Evolutionary conservation across 2,888 invertebrate species (phyloP), one percentile per base, ranked within the genome.

Genomic region (Trichacis sp.): DNA sequence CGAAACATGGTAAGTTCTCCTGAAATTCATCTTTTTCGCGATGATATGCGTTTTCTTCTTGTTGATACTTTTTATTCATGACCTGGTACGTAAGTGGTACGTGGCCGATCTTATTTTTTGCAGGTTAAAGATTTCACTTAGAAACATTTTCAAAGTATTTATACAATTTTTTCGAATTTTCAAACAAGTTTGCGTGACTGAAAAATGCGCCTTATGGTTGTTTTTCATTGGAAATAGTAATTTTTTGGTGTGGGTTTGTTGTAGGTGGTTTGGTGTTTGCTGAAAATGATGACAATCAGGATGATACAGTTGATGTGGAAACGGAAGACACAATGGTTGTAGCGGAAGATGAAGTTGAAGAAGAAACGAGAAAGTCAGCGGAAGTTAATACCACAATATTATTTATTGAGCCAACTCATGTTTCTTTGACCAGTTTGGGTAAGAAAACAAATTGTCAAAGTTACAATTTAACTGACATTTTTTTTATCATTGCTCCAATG

Each of bases 351-450:
- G 64, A 75, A 1, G 91, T 91, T 24, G 90, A 90, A 69, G 88
- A 88, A 73, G 89, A 89, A 63, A 88, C 89, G 65, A 88, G 88
- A 1, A 90, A 89, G 68, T 91, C 95, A 1, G 97, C 97, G 45
- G 93, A 97, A 87, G 95, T 95, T 1, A 96, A 97, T 76, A 95
- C 97, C 0, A 92, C 91, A 12, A 90, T 98, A 78, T 87, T 97
- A 62, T 99, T 99, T 85, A 93, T 91, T 1, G 93, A 92, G 82
- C 96, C 95, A 1, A 80, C 90, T 46, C 71, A 77, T 45, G 74
- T 77, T 56, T 66, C 79, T 2, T 53, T 82, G 15, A 77, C 78
- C 6, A 80, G 75, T 38, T 71, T 83, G 18, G 83, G 83, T 83
- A 77, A 33, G 9, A 33, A 6, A n/a, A n/a, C n/a, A n/a, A n/a